Evolutionary conservation across 2,797 vertebrate genomes (phyloP), one percentile per base, ranked within the genome.

Genomic region (Pipistrellus pygmaeus): DNA sequence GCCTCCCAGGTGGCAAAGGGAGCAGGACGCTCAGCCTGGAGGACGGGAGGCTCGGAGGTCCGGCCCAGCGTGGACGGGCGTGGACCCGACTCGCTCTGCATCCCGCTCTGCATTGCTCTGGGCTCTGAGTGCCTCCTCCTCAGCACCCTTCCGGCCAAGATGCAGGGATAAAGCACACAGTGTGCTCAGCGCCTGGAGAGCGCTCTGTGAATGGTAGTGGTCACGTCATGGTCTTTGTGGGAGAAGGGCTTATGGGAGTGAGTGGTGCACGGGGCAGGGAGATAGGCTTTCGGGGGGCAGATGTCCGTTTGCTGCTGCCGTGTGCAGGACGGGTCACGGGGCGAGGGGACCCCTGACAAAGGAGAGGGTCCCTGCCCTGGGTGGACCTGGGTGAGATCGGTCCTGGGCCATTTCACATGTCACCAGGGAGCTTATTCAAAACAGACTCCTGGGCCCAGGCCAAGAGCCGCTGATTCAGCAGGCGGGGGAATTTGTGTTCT

Each of bases 171-270:
- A 44, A 60, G 17, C 23, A 11, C 9, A 8, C 0, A 1, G 32
- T 3, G 30, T 53, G 18, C 41, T 17, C 6, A 53, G 51, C 7
- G 10, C 71, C 25, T 4, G 12, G 17, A 0, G n/a, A 46, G 41
- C 4, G 10, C 38, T 44, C 32, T 0, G 23, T n/a, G 53, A 35
- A 62, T 8, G 0, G 44, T 0, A n/a, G 44, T 4, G 1, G 48
- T 11, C 25, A 15, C 27, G 55, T 25, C 25, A 38, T 11, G 73
- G 18, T 11, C 57, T 62, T 38, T 8, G 13, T 1, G 21, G 75
- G 64, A 46, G 32, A 77, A 27, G 6, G 69, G 17, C 9, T 9
- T 35, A 3, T 0, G 8, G 66, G 55, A 18, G 51, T 6, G 35
- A n/a, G 21, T 7, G 27, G 17, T 10, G 15, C 57, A 69, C 1